These are phyloP conservation scores for Scophthalmus maximus DNA, from an alignment of 2,113 vertebrate genomes.

Conservation along the genomic window DNA sequence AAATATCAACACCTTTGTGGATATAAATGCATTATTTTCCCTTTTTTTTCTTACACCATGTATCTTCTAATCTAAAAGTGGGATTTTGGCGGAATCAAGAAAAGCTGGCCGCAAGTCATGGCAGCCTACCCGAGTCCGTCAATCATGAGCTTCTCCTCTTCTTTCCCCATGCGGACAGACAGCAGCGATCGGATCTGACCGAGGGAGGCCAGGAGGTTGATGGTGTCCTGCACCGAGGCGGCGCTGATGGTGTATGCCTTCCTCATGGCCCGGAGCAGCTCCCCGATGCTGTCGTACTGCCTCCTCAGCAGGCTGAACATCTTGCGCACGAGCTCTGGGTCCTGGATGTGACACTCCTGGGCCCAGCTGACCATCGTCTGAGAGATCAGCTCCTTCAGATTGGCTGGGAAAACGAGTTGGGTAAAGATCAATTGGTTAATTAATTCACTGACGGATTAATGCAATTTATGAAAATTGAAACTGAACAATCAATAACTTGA, in stretches of 20 bases:
- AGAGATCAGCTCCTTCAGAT: constrained; percentile 95
- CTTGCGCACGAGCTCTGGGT: constrained; percentile 92
- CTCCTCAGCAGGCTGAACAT: constrained; percentile 96
- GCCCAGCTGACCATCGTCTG: constrained; percentile 98
- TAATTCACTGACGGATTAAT: no score
- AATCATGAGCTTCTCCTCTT: constrained; percentile 98
- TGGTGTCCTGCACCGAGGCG: constrained; percentile 92
- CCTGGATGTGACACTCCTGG: constrained; percentile 95
- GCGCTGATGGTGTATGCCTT: constrained; percentile 97
- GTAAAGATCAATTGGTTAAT: constrained; percentile 2
- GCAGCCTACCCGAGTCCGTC: constrained; percentile 91
- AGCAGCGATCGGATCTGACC: constrained; percentile 97
- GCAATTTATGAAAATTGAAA: no score
- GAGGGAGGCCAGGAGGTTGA: constrained; percentile 92
- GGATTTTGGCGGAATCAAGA: neutral
- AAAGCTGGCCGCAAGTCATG: fast-evolving
- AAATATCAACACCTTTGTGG: neutral
- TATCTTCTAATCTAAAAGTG: no score
- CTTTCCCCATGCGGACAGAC: constrained; percentile 97
- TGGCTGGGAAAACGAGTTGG: constrained; percentile 80
- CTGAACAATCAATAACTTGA: no score
- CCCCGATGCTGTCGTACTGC: constrained; percentile 97
- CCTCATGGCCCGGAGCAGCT: constrained; percentile 92
- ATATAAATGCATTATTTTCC: neutral
- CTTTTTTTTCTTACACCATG: no score